Conservation (phyloP, 2,797 vertebrate species). For the Aldrovandia affinis region DNA sequence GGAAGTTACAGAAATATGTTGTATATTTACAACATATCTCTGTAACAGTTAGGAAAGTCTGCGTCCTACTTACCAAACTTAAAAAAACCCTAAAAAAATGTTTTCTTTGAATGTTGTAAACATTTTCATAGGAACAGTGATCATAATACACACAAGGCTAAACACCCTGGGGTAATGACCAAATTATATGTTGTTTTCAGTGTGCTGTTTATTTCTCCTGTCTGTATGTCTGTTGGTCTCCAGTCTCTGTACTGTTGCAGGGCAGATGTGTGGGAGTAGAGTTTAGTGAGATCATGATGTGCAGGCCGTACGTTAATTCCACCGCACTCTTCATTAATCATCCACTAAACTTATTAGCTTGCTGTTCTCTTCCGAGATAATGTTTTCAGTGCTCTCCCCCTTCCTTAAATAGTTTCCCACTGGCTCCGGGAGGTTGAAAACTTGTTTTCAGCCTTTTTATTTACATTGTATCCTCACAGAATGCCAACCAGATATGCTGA, state of each 20-base stretch:
- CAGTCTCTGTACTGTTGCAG: not conserved
- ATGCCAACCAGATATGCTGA: slow-evolving; percentile 26
- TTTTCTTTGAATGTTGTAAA: not conserved
- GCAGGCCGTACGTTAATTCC: slow-evolving; percentile 19
- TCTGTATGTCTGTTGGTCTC: slow-evolving; percentile 17
- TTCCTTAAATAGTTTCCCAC: slow-evolving; percentile 30
- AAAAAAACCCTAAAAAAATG: not conserved
- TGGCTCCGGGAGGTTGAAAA: slow-evolving; percentile 30
- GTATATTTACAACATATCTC: not conserved
- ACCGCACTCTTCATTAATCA: slow-evolving; percentile 36
- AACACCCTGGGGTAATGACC: not conserved
- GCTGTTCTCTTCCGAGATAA: slow-evolving; percentile 21
- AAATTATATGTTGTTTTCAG: not conserved
- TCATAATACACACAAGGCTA: not conserved
- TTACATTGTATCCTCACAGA: slow-evolving; percentile 35
- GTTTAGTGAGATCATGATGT: slow-evolving; percentile 16
- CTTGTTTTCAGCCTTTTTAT: slow-evolving; percentile 39
- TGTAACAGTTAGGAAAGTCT: too few relatives aligned
- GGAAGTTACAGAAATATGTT: not conserved
- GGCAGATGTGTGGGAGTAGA: slow-evolving; percentile 32
- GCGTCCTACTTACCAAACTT: not conserved
- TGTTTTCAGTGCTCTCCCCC: not conserved
- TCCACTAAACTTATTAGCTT: slow-evolving; percentile 31
- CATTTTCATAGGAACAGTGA: not conserved
- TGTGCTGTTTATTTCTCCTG: slow-evolving; percentile 14